phyloP scores from a whole-genome alignment of 2,113 vertebrate genomes.

The Chloropsis cyanopogon region DNA sequence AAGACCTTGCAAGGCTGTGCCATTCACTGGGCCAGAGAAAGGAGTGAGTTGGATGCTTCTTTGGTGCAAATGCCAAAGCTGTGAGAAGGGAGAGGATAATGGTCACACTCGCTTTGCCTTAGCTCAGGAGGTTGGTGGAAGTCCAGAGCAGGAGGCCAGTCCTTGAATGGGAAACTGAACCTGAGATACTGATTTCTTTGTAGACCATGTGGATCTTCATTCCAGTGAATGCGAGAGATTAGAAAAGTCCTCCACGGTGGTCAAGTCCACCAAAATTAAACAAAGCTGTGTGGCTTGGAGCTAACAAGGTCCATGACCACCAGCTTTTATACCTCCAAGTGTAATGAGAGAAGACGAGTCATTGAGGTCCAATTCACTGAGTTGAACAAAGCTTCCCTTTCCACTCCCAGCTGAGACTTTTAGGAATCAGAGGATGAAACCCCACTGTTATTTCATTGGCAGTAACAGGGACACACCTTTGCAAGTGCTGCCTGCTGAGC shows the following conservation, averaged over 20 bases:
- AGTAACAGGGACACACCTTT: not conserved
- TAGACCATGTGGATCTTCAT: too few relatives aligned
- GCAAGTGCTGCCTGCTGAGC: not conserved
- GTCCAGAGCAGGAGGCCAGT: not conserved
- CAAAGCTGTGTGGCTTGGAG: too few relatives aligned
- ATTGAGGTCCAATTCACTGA: not conserved
- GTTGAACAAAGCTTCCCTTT: not conserved
- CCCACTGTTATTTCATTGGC: not conserved
- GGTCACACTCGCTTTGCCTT: not conserved
- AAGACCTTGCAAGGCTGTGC: not conserved
- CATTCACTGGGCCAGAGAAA: not conserved
- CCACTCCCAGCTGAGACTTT: not conserved
- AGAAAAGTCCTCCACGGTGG: not conserved
- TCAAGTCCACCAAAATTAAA: not conserved
- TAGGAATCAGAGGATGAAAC: not conserved
- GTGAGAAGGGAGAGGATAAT: not conserved
- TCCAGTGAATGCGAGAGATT: too few relatives aligned
- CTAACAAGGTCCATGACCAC: too few relatives aligned
- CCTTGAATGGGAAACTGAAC: too few relatives aligned
- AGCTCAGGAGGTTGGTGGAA: not conserved
- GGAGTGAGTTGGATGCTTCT: too few relatives aligned
- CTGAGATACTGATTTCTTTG: not conserved
- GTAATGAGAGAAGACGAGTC: not conserved
- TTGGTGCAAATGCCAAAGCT: not conserved
- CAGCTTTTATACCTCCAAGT: not conserved